Percentiles rank a stretch among this genome's conserved stretches.
phyloP scores from a whole-genome alignment of 2,113 vertebrate species.

The Centropus bengalensis region DNA sequence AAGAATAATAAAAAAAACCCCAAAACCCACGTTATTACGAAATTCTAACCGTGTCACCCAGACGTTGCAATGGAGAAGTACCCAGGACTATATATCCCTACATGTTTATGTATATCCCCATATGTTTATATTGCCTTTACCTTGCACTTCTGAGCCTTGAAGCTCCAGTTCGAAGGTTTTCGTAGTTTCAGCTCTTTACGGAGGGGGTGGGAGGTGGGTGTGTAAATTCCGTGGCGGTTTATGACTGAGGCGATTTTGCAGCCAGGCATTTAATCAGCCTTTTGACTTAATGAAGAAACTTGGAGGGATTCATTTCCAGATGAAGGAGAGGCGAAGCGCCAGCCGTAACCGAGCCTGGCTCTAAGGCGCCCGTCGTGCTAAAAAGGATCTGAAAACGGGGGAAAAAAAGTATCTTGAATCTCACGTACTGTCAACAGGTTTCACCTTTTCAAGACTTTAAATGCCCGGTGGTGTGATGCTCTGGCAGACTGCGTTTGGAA shows the following conservation, averaged over 20 bases:
- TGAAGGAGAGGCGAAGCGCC: neutral
- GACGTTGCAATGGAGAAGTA: neutral
- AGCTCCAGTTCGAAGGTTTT: neutral
- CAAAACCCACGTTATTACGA: constrained; percentile 64
- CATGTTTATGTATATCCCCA: neutral
- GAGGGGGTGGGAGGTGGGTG: neutral
- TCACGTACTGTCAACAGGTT: constrained; percentile 49
- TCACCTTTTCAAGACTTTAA: neutral
- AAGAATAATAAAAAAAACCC: constrained; percentile 64
- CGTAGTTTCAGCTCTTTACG: neutral
- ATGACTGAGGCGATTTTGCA: neutral
- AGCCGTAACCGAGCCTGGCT: neutral
- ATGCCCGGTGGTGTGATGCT: neutral
- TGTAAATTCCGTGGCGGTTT: neutral
- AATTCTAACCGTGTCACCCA: neutral
- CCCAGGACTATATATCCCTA: neutral
- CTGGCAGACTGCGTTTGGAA: neutral
- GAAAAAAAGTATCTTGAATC: neutral
- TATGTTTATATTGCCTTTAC: neutral
- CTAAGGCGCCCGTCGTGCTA: neutral
- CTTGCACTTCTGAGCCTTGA: neutral
- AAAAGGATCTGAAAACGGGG: neutral
- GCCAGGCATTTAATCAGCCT: neutral
- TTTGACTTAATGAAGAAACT: constrained; percentile 31
- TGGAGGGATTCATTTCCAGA: neutral